Evolutionary conservation across 64 coral and sea anemone species (phyloP).

Genomic region (Platygyra sinensis): DNA sequence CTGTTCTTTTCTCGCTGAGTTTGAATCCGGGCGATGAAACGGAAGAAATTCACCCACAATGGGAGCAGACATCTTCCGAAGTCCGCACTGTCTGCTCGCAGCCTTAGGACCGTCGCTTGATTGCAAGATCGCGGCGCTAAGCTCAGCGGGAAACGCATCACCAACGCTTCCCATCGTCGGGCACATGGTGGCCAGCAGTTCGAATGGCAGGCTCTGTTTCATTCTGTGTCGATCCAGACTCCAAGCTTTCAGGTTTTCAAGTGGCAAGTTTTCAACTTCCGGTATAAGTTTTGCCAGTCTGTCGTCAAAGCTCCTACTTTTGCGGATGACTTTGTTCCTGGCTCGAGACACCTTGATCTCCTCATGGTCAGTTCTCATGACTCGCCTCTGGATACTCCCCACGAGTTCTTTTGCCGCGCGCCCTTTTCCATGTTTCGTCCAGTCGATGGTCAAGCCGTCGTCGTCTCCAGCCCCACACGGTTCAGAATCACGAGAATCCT

Average conservation of each 20-base stretch:
- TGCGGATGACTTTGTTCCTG: not conserved
- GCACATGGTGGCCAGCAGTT: not conserved
- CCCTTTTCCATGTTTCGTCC: conserved; percentile 14
- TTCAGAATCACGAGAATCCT: not conserved
- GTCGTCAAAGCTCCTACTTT: conserved; percentile 42
- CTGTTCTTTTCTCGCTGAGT: not conserved
- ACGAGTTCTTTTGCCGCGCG: conserved; percentile 16
- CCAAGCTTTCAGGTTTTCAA: conserved; percentile 5
- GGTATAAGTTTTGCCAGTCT: not conserved
- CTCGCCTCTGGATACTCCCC: conserved; percentile 16
- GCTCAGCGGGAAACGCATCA: not conserved
- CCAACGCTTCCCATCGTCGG: not conserved
- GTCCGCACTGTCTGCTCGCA: not conserved
- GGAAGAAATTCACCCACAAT: not conserved
- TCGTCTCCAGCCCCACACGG: not conserved
- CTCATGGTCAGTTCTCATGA: not conserved
- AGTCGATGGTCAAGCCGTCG: not conserved
- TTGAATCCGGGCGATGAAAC: not conserved
- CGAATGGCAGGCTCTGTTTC: conserved; percentile 24
- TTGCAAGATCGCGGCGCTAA: not conserved
- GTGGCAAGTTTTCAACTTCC: conserved; percentile 14
- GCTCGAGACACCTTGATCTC: not conserved
- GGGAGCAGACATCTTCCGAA: conserved; percentile 16
- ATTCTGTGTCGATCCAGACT: conserved; percentile 31
- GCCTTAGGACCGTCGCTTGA: not conserved